Conservation (phyloP, 2,797 vertebrate genomes). For the Typhlichthys subterraneus region DNA sequence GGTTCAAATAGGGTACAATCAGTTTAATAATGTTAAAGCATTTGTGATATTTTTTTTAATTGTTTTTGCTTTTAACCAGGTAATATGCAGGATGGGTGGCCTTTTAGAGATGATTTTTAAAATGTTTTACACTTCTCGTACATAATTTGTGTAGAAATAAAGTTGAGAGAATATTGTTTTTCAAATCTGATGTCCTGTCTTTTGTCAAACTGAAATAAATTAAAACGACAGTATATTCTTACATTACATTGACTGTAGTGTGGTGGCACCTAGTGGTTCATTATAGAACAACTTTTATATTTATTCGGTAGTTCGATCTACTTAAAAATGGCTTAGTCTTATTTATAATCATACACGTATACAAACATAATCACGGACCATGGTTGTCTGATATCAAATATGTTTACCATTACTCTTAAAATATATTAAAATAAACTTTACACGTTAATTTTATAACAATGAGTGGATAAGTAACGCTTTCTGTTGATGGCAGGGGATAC, state of each 20-base stretch:
- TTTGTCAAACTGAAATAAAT: neutral
- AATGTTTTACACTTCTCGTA: conserved; percentile 74
- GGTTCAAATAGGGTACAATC: conserved; percentile 73
- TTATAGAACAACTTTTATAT: neutral
- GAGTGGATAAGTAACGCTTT: neutral
- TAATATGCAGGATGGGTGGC: conserved; percentile 63
- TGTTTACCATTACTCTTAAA: too few relatives aligned
- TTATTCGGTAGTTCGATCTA: too few relatives aligned
- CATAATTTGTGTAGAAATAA: conserved; percentile 86
- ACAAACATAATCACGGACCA: too few relatives aligned
- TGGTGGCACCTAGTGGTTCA: conserved; percentile 48
- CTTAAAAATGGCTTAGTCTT: too few relatives aligned
- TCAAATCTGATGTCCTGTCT: conserved; percentile 34
- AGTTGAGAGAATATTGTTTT: conserved; percentile 75
- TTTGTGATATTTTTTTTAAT: conserved; percentile 49
- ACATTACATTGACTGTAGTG: conserved; percentile 15
- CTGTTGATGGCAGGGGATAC: neutral
- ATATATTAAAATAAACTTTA: too few relatives aligned
- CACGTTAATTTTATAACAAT: too few relatives aligned
- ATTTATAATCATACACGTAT: too few relatives aligned
- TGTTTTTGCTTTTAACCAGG: conserved; percentile 41
- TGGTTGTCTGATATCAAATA: too few relatives aligned
- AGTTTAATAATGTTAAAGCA: conserved; percentile 65
- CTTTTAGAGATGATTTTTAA: conserved; percentile 66
- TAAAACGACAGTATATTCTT: neutral